Evolutionary conservation across 2,113 vertebrate species (phyloP).

Genomic region (Phaethon lepturus): DNA sequence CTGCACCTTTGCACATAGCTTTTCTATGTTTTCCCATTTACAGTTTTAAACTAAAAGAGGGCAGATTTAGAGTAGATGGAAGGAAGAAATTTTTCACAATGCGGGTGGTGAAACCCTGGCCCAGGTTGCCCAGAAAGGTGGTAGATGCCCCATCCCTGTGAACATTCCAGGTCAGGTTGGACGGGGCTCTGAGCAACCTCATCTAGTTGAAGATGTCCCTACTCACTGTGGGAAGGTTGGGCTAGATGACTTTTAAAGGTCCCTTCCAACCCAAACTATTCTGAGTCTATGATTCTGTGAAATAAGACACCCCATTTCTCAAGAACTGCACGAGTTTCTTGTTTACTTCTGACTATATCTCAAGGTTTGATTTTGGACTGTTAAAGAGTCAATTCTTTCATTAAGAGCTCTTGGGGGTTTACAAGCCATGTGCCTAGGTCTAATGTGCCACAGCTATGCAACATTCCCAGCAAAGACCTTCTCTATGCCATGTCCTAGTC

Average conservation of each 20-base stretch:
- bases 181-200: no score
- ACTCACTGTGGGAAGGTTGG: no score
- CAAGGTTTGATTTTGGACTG: neutral
- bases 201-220: no score
- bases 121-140: no score
- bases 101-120: no score
- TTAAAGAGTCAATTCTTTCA: neutral
- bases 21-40: neutral
- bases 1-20: neutral
- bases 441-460: fast-evolving
- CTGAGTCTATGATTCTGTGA: no score
- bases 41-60: neutral
- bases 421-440: neutral
- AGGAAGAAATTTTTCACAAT: no score
- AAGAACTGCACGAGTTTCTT: neutral
- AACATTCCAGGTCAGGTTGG: no score
- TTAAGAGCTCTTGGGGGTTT: neutral
- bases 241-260: no score
- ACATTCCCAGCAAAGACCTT: neutral
- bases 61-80: no score
- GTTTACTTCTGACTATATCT: neutral
- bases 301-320: neutral
- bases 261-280: no score
- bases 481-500: neutral
- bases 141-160: no score